Conservation (phyloP, 1,140 invertebrate genomes). For the Solen grandis region DNA sequence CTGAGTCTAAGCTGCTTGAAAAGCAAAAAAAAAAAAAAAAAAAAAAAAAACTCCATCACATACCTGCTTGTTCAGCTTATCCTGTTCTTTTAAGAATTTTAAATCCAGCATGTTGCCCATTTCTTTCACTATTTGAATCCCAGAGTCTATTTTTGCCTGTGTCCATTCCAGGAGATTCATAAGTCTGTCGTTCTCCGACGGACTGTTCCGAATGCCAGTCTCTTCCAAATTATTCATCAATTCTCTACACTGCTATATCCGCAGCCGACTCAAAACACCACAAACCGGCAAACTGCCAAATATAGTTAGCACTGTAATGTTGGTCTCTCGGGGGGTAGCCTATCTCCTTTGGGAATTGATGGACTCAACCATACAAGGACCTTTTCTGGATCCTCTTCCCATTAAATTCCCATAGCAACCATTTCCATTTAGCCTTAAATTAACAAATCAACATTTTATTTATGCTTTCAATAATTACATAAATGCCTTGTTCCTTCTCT, state of each 20-base stretch:
- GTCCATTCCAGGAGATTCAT: constrained; percentile 67
- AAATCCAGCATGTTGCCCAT: constrained; percentile 67
- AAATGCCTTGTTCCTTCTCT: no score
- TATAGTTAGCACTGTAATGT: no score
- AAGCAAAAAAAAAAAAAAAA: no score
- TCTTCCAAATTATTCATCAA: neutral
- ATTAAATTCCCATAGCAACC: no score
- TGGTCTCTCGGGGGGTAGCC: no score
- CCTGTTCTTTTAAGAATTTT: constrained; percentile 44
- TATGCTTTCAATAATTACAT: no score
- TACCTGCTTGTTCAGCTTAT: constrained; percentile 59
- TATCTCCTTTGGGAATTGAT: no score
- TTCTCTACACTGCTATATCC: neutral
- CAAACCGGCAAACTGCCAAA: neutral
- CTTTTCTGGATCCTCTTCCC: no score
- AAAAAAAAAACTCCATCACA: neutral
- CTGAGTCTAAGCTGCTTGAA: no score
- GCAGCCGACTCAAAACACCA: neutral
- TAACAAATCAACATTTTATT: no score
- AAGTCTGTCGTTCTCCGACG: constrained; percentile 19
- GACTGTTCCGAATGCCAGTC: neutral
- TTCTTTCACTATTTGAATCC: constrained; percentile 56
- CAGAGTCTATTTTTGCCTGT: constrained; percentile 60
- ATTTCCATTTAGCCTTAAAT: no score
- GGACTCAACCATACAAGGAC: no score